A percentile compares a stretch with the other conserved stretches of the same genome.
These are phyloP conservation scores for Cistogaster globosa DNA, from an alignment of 2,888 invertebrate species.

Conservation along the genomic window DNA sequence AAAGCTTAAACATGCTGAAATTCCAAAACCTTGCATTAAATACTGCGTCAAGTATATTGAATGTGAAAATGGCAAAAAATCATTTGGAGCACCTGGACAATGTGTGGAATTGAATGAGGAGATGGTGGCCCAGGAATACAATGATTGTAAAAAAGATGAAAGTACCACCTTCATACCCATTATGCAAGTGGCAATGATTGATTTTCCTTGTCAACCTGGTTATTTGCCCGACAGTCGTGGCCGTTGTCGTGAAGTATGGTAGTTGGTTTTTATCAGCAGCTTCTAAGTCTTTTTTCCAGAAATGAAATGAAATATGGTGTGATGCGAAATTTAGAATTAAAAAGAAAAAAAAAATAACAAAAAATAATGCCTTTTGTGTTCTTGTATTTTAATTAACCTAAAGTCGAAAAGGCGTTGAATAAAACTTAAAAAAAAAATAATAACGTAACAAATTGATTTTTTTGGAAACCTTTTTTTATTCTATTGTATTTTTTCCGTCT, in stretches of 20 bases:
- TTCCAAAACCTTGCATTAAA: conserved; percentile 76
- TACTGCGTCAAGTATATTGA: conserved; percentile 77
- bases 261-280: not conserved
- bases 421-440: conserved; percentile 35
- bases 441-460: conserved; percentile 52
- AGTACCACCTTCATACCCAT: not conserved
- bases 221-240: conserved; percentile 80
- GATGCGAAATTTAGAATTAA: conserved; percentile 21
- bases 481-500: not conserved
- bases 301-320: not conserved
- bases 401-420: conserved; percentile 35
- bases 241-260: conserved; percentile 80
- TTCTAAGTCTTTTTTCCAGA: not conserved
- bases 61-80: conserved; percentile 73
- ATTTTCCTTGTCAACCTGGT: conserved; percentile 81
- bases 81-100: conserved; percentile 73
- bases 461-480: not conserved
- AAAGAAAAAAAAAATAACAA: not conserved
- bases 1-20: conserved; percentile 74
- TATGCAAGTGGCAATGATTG: conserved; percentile 79
- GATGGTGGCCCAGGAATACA: conserved; percentile 72
- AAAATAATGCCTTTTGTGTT: conserved; percentile 23
- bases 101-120: conserved; percentile 78
- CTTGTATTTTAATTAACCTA: not conserved
- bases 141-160: conserved; percentile 31